Percentiles rank a stretch among this genome's conserved stretches.
Conservation (phyloP, 2,888 invertebrate species). For the Aporophyla nigra region DNA sequence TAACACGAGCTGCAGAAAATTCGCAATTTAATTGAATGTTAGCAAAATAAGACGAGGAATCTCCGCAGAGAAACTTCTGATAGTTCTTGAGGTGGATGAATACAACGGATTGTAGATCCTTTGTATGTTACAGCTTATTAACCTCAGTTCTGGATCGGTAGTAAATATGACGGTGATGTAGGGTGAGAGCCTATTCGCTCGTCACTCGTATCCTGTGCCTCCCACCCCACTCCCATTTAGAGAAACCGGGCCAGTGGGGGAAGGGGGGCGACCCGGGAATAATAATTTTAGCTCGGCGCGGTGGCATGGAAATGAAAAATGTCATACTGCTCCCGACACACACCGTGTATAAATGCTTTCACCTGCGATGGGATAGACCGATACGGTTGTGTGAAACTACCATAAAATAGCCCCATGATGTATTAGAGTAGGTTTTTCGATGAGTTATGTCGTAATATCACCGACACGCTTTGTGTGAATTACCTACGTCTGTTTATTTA, state of each 20-base stretch:
- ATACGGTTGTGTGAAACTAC: slow-evolving; percentile 66
- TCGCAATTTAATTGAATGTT: slow-evolving; percentile 34
- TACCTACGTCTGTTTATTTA: slow-evolving; percentile 62
- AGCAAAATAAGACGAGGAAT: slow-evolving; percentile 16
- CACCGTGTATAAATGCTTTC: slow-evolving; percentile 67
- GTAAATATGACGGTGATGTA: slow-evolving; percentile 45
- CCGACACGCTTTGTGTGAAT: slow-evolving; percentile 53
- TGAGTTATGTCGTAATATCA: slow-evolving; percentile 57
- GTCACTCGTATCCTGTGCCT: slow-evolving; percentile 69
- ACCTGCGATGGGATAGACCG: slow-evolving; percentile 69
- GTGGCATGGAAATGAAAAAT: slow-evolving; percentile 81
- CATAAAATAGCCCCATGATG: slow-evolving; percentile 63
- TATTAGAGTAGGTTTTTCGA: slow-evolving; percentile 63
- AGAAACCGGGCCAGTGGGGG: slow-evolving; percentile 71
- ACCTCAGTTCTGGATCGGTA: slow-evolving; percentile 40
- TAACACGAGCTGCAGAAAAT: slow-evolving; percentile 40
- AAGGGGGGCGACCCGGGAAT: slow-evolving; percentile 73
- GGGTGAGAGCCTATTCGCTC: slow-evolving; percentile 65
- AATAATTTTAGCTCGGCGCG: slow-evolving; percentile 80
- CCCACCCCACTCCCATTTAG: slow-evolving; percentile 65
- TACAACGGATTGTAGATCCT: slow-evolving; percentile 9
- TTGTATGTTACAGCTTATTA: slow-evolving; percentile 46
- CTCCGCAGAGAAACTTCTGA: slow-evolving; percentile 12
- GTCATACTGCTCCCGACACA: slow-evolving; percentile 71
- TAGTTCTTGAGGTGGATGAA: slow-evolving; percentile 10